Conservation (phyloP, 2,888 invertebrate species). For the Pollenia griseotomentosa region DNA sequence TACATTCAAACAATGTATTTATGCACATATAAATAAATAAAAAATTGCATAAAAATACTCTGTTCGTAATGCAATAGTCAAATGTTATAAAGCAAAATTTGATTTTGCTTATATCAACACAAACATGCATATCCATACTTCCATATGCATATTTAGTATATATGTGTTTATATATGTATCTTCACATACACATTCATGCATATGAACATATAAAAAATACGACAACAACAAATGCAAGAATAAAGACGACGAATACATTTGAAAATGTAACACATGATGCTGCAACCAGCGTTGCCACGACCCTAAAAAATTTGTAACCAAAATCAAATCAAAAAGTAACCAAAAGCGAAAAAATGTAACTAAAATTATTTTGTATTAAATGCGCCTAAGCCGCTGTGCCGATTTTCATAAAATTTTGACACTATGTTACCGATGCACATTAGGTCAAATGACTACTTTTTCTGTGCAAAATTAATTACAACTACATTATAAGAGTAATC, state of each 20-base stretch:
- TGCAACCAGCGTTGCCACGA: too few relatives aligned
- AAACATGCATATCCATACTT: not conserved
- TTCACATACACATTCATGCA: not conserved
- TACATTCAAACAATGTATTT: conserved; percentile 6
- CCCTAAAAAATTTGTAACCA: too few relatives aligned
- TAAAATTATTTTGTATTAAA: too few relatives aligned
- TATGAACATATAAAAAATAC: not conserved
- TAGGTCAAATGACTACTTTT: too few relatives aligned
- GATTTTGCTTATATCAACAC: conserved; percentile 15
- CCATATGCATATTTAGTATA: too few relatives aligned
- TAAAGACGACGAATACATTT: conserved; percentile 3
- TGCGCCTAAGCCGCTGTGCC: too few relatives aligned
- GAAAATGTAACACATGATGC: conserved; percentile 33
- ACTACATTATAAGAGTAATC: too few relatives aligned
- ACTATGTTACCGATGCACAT: too few relatives aligned
- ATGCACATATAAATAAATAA: conserved; percentile 19
- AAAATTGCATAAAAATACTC: conserved; percentile 21
- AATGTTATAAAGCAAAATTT: conserved; percentile 43
- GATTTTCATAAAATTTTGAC: too few relatives aligned
- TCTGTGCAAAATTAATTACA: too few relatives aligned
- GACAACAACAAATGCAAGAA: conserved; percentile 3
- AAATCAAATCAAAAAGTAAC: too few relatives aligned
- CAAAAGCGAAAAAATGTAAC: too few relatives aligned
- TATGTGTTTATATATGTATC: not conserved
- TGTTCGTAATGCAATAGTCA: conserved; percentile 34